Base-by-base conservation (phyloP, 2,888 invertebrate species). In the Epirrhoe tristata region DNA sequence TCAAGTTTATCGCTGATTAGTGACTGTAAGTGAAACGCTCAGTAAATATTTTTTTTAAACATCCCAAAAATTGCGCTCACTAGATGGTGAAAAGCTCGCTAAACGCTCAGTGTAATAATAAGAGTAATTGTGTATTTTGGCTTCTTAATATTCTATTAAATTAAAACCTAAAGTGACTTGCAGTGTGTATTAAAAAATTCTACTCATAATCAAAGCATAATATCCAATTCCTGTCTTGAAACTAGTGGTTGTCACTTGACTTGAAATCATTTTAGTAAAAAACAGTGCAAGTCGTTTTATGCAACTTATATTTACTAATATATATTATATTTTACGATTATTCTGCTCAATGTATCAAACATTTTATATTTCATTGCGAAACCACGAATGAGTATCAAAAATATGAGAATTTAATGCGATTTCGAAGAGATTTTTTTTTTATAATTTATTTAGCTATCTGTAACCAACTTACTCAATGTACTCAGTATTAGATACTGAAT, bases 401-500 rank as follows among this genome's bases (percentile, higher is more conserved):
- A 43, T 16, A 46, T 46, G 7, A 14, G 3, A 14, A 12, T 16
- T 14, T 5, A 7, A 16, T 16, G 14, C 14, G 43, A 12, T 48
- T 16, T 16, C 14, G 5, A 16, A 5, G 16, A 16, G n/a, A n/a
- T n/a, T n/a, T 48, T n/a, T 2, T 14, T 48, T 16, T 14, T 7
- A 16, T 48, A 48, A 1, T 36, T 36, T 36, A 36, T 8, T 36
- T 48, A 14, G 6, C 14, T 6, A 52, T 16, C 17, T 24, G 24
- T 24, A 8, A 31, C 31, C n/a, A n/a, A 31, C 31, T 52, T 52
- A 31, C 1, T 48, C 48, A 48, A 16, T 52, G 24, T 31, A 12
- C 5, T 52, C 24, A 58, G 50, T 58, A 50, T 50, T 58, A 58
- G 50, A 50, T 58, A 50, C 58, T 58, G 58, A 58, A 32, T 31